Evolutionary conservation across 2,888 invertebrate genomes (phyloP).

Genomic region (Drymonia ruficornis): DNA sequence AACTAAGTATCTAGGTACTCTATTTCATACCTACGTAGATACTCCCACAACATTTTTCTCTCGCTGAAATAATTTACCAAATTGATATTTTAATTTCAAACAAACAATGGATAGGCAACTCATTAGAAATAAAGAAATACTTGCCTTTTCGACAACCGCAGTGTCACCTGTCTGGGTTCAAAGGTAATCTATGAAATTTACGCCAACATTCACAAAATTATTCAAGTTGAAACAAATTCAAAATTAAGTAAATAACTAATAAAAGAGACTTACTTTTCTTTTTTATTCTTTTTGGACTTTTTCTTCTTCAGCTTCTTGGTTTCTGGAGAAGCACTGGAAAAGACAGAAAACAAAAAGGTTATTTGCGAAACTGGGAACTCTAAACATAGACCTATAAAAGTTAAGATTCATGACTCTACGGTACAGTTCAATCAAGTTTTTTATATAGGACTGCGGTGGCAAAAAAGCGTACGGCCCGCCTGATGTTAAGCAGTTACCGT

Average conservation of each 20-base stretch:
- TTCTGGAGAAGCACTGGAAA: slow-evolving; percentile 88
- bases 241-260: slow-evolving; percentile 23
- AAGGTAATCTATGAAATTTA: slow-evolving; percentile 61
- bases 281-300: slow-evolving; percentile 90
- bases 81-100: slow-evolving; percentile 30
- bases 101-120: slow-evolving; percentile 19
- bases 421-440: too few relatives aligned
- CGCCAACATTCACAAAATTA: slow-evolving; percentile 43
- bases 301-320: slow-evolving; percentile 91
- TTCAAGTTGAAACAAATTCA: slow-evolving; percentile 20
- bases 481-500: too few relatives aligned
- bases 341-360: slow-evolving; percentile 27
- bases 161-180: slow-evolving; percentile 75
- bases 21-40: slow-evolving; percentile 71
- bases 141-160: slow-evolving; percentile 76
- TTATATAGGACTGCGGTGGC: too few relatives aligned
- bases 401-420: too few relatives aligned
- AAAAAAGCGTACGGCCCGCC: too few relatives aligned
- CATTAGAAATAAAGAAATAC: slow-evolving; percentile 46
- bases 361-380: too few relatives aligned
- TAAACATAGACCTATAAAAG: too few relatives aligned
- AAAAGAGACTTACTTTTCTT: slow-evolving; percentile 87
- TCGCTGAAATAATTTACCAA: slow-evolving; percentile 69
- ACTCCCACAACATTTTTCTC: slow-evolving; percentile 75
- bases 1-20: neutral